Evolutionary conservation across 1,140 invertebrate genomes (phyloP), one percentile per base, ranked within the genome.

Genomic region (Aphaenogaster rudis): DNA sequence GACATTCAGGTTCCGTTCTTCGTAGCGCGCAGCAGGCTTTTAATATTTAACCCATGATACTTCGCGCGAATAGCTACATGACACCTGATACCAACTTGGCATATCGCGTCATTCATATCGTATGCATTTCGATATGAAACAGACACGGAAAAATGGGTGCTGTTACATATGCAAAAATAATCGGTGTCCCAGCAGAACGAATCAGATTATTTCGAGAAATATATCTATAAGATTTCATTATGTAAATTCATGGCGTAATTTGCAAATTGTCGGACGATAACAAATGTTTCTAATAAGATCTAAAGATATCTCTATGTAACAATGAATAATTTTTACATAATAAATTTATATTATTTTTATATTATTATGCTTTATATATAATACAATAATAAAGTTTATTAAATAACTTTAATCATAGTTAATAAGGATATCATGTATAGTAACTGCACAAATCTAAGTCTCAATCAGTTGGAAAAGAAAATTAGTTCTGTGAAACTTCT

Each of bases 1-100:
- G 80, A 74, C 80, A 84, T 84, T 74, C 80, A 84, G 69, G 54
- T 48, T 74, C 48, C 54, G 69, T 84, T 76, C 80, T 61, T 74
- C 21, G 17, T 48, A 69, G 42, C 39, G 42, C 52, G 45, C 54
- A 42, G 50, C 15, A 45, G 42, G 42, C 33, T 84, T 84, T 84
- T 76, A 84, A 84, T 84, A 84, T 84, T 84, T 76, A 84, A 84
- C 54, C 28, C 13, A 61, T 8, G 54, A 84, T 61, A 74, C 57
- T 57, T 74, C 52, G 21, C 11, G 52, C 21, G 67, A 48, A 59
- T 72, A 84, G 42, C 28, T 71, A 57, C 28, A 61, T 74, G 80
- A 82, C 67, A 84, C 52, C 80, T 74, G 80, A 84, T 74, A 61
- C 54, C 69, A 36, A 63, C 42, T 59, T 48, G 67, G 69, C 21